These are phyloP conservation scores for Glossophaga mutica DNA, from an alignment of 2,797 vertebrate species.

Conservation along the genomic window DNA sequence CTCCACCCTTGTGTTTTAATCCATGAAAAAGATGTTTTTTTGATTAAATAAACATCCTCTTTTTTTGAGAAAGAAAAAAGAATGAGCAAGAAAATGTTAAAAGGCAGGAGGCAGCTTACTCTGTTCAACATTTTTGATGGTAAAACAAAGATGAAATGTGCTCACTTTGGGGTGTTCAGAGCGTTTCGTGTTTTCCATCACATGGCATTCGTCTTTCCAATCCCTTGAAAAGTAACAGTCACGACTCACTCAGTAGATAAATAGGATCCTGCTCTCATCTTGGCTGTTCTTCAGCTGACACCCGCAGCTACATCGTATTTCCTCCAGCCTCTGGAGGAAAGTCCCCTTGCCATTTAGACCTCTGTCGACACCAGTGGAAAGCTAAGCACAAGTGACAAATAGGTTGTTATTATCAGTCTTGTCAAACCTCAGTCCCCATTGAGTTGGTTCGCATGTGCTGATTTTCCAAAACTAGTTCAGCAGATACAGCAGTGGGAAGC, in stretches of 20 bases:
- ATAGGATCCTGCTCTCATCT: neutral
- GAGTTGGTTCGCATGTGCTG: neutral
- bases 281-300: neutral
- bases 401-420: neutral
- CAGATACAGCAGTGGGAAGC: neutral
- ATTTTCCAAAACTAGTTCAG: neutral
- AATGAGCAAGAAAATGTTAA: neutral
- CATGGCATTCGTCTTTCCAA: neutral
- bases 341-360: neutral
- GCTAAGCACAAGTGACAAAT: constrained; percentile 42
- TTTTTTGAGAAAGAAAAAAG: neutral
- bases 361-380: constrained; percentile 24
- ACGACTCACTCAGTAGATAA: neutral
- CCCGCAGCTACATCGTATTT: neutral
- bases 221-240: constrained; percentile 15
- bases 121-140: neutral
- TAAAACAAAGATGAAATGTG: neutral
- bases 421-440: neutral
- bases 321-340: neutral
- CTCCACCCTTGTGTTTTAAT: neutral
- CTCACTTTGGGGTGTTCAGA: neutral
- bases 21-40: neutral
- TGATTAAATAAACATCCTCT: neutral
- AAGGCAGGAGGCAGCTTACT: neutral
- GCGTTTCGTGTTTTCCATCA: neutral